A percentile compares a stretch with the other conserved stretches of the same genome.
These are phyloP conservation scores for Lophius americanus DNA, from an alignment of 2,797 vertebrate species.

Conservation along the genomic window DNA sequence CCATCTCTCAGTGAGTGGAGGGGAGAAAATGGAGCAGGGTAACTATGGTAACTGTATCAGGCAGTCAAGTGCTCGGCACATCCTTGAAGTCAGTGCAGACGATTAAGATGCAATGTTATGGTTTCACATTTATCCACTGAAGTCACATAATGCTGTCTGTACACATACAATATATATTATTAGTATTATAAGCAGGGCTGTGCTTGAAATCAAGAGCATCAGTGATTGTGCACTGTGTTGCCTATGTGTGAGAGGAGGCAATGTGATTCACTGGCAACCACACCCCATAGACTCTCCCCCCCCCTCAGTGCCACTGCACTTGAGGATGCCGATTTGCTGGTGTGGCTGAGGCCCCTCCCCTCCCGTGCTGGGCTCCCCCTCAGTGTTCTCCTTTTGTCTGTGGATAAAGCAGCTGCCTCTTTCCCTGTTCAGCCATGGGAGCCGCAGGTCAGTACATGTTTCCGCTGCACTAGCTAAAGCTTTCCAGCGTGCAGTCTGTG, in stretches of 20 bases:
- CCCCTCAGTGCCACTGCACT: conserved; percentile 34
- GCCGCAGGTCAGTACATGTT: conserved; percentile 83
- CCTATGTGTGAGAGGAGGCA: conserved; percentile 46
- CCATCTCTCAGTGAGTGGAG: conserved; percentile 53
- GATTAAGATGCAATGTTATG: neutral
- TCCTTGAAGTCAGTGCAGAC: conserved; percentile 4
- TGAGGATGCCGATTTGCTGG: conserved; percentile 67
- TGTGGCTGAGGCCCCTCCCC: conserved; percentile 64
- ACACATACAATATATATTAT: conserved; percentile 15
- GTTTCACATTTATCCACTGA: neutral
- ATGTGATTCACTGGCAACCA: conserved; percentile 70
- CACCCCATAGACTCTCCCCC: conserved; percentile 51
- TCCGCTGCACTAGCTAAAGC: conserved; percentile 66
- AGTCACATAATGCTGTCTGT: neutral
- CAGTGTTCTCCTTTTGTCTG: conserved; percentile 81
- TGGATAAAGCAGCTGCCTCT: conserved; percentile 82
- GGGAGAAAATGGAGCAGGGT: conserved; percentile 81
- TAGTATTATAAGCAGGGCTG: conserved; percentile 27
- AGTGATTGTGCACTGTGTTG: neutral
- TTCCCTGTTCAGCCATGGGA: conserved; percentile 85
- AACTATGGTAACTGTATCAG: conserved; percentile 84
- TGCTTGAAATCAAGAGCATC: conserved; percentile 39
- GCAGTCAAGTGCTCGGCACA: conserved; percentile 70
- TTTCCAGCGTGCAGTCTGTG: conserved; percentile 49
- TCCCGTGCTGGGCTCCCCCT: conserved; percentile 51